Evolutionary conservation across 2,113 vertebrate species (phyloP), one percentile per base, ranked within the genome.

Genomic region (Zapus hudsonius): DNA sequence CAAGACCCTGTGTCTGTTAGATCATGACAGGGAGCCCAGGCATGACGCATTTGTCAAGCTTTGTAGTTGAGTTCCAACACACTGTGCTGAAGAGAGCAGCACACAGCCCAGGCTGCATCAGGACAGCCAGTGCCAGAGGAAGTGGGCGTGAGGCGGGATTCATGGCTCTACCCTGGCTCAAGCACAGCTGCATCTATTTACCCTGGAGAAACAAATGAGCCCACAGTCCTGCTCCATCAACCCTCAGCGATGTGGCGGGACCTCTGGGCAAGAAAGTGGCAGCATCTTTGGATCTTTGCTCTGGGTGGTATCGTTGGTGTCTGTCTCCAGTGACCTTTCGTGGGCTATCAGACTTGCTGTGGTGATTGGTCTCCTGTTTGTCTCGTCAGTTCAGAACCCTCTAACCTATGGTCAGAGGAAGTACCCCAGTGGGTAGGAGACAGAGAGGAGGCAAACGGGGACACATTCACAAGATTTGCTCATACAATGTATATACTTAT

Each of bases 141-240:
- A 38, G 47, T 5, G 33, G 25, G 36, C 7, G 2, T 16, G 29
- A 22, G 22, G 42, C 12, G 6, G 83, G 61, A 16, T 38, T 72
- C 36, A 0, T 1, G 25, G 29, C 0, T n/a, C 25, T 66, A 1
- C 12, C 15, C 57, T 0, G 19, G 23, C 22, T 78, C n/a, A 1
- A 0, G 7, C 40, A 2, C n/a, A 31, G 31, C 55, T 19, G 5
- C 3, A 2, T 52, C 76, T 55, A 0, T 79, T 38, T 61, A 33
- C 40, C n/a, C 38, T 11, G 3, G 27, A 55, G 75, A 40, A 57
- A 44, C 57, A 74, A 47, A 57, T 22, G 7, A 20, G 31, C 33
- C n/a, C 63, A 7, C 3, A 7, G 73, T 61, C 55, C 69, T 87
- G 33, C 29, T 17, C 1, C 2, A 72, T 4, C 16, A 29, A 29